Evolutionary conservation across 2,888 invertebrate genomes (phyloP), one percentile per base, ranked within the genome.

Genomic region (Drosophila affinis): DNA sequence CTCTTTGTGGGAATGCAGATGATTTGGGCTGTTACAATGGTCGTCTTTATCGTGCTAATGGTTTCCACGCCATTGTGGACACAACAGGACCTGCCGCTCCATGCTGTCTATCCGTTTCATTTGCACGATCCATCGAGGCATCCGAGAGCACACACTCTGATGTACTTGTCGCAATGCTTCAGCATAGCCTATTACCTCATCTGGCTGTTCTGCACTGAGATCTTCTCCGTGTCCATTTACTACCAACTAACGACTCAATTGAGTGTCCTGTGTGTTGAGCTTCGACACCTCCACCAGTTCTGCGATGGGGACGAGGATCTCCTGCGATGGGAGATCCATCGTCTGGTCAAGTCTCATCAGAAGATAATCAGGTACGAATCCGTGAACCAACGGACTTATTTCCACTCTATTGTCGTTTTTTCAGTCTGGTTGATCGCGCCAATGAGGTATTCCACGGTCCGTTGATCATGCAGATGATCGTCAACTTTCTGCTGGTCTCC

Each of bases 391-490:
- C 9, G 0, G 18, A 3, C 17, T 2, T n/a, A n/a, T 24, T 14
- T 0, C 21, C 9, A 7, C 12, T 14, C 0, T 0, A 12, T 5
- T 34, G 0, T 39, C 39, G 6, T 7, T 39, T 7, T n/a, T 39
- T 6, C 21, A 77, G 80, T 6, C 32, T 73, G 1, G 65, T 72
- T 0, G 52, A 69, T 1, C 57, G 56, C 7, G 53, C 53, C 14
- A 78, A 84, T 27, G 18, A 64, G 0, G 62, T 75, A 3, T 83
- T 78, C 46, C 77, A 67, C 21, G 45, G 17, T 0, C 62, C 76
- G 3, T 32, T 81, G 6, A 67, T 77, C 3, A 56, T 54, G 59
- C 86, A 84, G 27, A 54, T 84, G 61, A 3, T 75, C 0, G 44
- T 59, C 4, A 51, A 47, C 3, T 74, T 79, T 4, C 9, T 76